A percentile compares a stretch with the other conserved stretches of the same genome.
Conservation (phyloP, 1,140 invertebrate genomes). For the Plectrocnemia conspersa region DNA sequence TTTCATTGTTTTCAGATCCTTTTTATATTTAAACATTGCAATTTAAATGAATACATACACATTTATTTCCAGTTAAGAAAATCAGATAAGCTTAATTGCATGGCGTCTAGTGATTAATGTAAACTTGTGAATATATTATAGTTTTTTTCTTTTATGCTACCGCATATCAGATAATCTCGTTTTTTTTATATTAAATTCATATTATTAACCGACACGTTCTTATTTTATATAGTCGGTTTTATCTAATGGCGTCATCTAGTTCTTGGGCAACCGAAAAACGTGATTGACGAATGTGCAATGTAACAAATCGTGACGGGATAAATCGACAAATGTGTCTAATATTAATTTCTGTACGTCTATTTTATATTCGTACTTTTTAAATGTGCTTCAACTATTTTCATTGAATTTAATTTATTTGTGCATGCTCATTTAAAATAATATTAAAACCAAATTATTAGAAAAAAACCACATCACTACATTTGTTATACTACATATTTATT, state of each 20-base stretch:
- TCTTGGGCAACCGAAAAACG: background rate
- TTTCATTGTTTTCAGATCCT: no score
- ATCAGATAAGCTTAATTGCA: no score
- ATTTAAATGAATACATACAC: no score
- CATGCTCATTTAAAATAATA: background rate
- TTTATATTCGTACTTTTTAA: background rate
- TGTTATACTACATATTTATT: background rate
- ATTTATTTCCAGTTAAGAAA: no score
- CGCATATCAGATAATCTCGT: no score
- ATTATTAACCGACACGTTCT: background rate
- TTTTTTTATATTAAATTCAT: no score
- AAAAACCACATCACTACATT: background rate
- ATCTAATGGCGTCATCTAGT: no score
- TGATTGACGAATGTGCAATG: background rate
- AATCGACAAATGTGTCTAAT: no score
- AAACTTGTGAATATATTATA: no score
- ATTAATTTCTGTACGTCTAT: background rate
- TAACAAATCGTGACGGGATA: constrained; percentile 2
- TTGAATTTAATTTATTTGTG: background rate
- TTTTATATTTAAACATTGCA: no score
- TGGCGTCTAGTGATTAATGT: no score
- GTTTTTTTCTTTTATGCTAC: no score
- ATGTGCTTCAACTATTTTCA: background rate
- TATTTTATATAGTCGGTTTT: background rate
- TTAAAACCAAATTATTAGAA: background rate